phyloP scores from a whole-genome alignment of 2,113 vertebrate genomes.

The Kryptolebias marmoratus region DNA sequence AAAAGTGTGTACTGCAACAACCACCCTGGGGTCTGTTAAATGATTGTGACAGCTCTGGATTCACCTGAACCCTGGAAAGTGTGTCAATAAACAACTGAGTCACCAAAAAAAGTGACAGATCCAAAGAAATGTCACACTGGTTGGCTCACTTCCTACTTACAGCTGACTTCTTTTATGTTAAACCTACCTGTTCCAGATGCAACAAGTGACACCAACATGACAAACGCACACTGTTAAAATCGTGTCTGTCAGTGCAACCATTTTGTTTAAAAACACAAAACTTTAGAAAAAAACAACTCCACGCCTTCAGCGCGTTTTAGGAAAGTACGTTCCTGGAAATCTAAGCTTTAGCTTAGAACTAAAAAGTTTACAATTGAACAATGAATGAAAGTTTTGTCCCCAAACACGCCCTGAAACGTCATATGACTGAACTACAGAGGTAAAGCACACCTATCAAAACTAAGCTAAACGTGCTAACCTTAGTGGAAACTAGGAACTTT shows the following conservation, averaged over 20 bases:
- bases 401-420: not conserved
- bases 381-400: not conserved
- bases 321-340: conserved; percentile 29
- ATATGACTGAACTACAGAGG: not conserved
- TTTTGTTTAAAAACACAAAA: not conserved
- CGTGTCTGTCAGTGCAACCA: too few relatives aligned
- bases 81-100: too few relatives aligned
- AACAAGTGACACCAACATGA: not conserved
- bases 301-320: conserved; percentile 32
- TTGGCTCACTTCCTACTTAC: conserved; percentile 57
- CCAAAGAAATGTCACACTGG: not conserved
- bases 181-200: not conserved
- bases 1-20: not conserved
- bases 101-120: not conserved
- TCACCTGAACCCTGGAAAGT: not conserved
- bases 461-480: conserved; percentile 30
- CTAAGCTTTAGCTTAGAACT: not conserved
- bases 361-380: not conserved
- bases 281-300: conserved; percentile 15
- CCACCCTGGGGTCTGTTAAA: not conserved
- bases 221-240: not conserved
- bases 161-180: conserved; percentile 49
- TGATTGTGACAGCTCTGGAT: not conserved
- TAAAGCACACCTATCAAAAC: conserved; percentile 18
- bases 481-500: not conserved